These are phyloP conservation scores for Zelleria hepariella DNA, from an alignment of 2,888 invertebrate genomes.

Conservation along the genomic window DNA sequence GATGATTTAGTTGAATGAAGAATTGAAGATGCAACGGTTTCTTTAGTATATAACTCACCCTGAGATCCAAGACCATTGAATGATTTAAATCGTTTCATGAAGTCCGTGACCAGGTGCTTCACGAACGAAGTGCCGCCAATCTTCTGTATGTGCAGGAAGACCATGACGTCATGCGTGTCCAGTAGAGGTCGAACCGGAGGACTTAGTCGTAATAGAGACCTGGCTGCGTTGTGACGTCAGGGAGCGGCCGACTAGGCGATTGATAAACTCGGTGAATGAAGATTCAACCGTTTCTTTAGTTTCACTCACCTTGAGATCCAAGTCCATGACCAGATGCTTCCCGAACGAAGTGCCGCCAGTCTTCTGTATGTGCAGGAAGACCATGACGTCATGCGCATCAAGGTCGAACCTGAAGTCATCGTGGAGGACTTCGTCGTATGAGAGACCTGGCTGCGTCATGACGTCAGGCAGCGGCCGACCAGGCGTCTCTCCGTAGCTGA, in stretches of 20 bases:
- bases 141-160: constrained; percentile 98
- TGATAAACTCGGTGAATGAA: no score
- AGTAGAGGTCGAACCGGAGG: constrained; percentile 90
- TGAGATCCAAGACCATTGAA: constrained; percentile 87
- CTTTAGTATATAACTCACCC: no score
- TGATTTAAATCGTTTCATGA: no score
- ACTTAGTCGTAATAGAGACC: constrained; percentile 89
- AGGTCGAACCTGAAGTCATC: constrained; percentile 92
- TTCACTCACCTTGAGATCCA: constrained; percentile 81
- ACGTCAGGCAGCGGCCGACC: constrained; percentile 66
- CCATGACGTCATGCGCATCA: constrained; percentile 96
- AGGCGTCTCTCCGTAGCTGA: constrained; percentile 63
- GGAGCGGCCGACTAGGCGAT: constrained; percentile 66
- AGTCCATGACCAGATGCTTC: constrained; percentile 94
- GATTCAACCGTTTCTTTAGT: no score
- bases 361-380: constrained; percentile 98
- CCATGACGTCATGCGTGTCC: constrained; percentile 96
- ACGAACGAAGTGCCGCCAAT: constrained; percentile 99
- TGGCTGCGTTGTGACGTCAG: constrained; percentile 71
- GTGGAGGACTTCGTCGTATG: constrained; percentile 89
- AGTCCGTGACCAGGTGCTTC: constrained; percentile 94
- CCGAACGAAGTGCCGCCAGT: constrained; percentile 99
- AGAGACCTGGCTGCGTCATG: constrained; percentile 77
- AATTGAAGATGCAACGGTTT: no score
- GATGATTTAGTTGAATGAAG: no score